Base-by-base conservation (phyloP, 2,888 invertebrate species). In the Noctuana brunneofusca region DNA sequence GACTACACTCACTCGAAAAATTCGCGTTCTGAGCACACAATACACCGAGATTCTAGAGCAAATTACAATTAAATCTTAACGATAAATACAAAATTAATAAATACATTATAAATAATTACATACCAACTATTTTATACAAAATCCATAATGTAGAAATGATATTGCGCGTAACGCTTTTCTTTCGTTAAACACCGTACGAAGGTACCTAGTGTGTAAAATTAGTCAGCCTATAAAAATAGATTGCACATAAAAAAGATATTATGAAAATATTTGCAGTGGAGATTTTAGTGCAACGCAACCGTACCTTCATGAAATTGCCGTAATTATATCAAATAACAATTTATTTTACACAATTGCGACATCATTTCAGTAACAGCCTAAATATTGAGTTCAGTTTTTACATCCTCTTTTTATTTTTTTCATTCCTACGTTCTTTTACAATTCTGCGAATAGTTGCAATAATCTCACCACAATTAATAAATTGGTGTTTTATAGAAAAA, bases 101-200 rank as follows among this genome's bases (percentile, higher is more conserved):
- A 86, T 85, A 85, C 85, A 72, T 76, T 75, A 78, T 80, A 87
- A 87, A 89, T 89, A 83, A 86, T 84, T 73, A 75, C 81, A 76
- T 86, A 87, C 78, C 79, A 86, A 74, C 86, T 88, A 88, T 87
- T 84, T 84, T 89, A 84, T 89, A 89, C 88, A 90, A 85, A 89
- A 87, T 85, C 72, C 80, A 80, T 84, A 87, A 88, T 80, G 80
- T 85, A 79, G 76, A 87, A 84, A 85, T 87, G 83, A 89, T 89
- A 86, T 86, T 75, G 77, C 83, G 82, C 79, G 71, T 69, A 70
- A 77, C 75, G 70, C 75, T 72, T 71, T 74, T 75, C 70, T 71
- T 71, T 74, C 75, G 71, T 71, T 69, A 20, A 70, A 66, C 68
- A 69, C 67, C 68, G 71, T 71, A 74, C 24, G 24, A n/a, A 48